Evolutionary conservation across 2,113 vertebrate species (phyloP).

Genomic region (Pavo muticus): DNA sequence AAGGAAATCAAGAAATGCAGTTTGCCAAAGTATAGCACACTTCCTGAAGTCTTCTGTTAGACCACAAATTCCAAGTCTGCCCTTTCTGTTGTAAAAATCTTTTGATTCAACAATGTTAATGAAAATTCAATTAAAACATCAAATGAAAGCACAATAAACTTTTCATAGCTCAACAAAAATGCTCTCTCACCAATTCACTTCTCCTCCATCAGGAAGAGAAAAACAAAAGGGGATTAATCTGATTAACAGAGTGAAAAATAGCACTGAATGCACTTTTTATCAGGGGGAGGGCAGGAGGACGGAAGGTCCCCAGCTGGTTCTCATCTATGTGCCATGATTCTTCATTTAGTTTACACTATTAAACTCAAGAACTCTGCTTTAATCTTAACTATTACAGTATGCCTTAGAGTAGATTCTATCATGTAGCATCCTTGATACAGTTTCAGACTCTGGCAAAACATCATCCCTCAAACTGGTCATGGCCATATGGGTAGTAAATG

Average conservation of each 20-base stretch:
- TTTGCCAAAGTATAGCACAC: background rate
- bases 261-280: slow-evolving; percentile 65
- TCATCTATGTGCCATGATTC: slow-evolving; percentile 79
- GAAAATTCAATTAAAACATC: slow-evolving; percentile 50
- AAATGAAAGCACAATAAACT: slow-evolving; percentile 65
- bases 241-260: slow-evolving; percentile 77
- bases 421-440: slow-evolving; percentile 77
- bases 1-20: background rate
- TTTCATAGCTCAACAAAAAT: slow-evolving; percentile 54
- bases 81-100: background rate
- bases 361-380: slow-evolving; percentile 78
- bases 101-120: slow-evolving; percentile 28
- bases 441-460: slow-evolving; percentile 77
- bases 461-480: slow-evolving; percentile 65
- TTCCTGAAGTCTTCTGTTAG: background rate
- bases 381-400: slow-evolving; percentile 81
- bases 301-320: slow-evolving; percentile 75
- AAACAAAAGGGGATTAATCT: slow-evolving; percentile 73
- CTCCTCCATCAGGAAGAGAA: slow-evolving; percentile 59
- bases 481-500: slow-evolving; percentile 76
- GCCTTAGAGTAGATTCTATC: slow-evolving; percentile 76
- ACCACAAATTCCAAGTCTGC: slow-evolving; percentile 2
- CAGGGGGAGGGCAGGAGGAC: background rate
- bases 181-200: slow-evolving; percentile 62
- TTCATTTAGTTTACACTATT: slow-evolving; percentile 83